phyloP scores from a whole-genome alignment of 2,797 vertebrate species.

The Cynopterus sphinx region DNA sequence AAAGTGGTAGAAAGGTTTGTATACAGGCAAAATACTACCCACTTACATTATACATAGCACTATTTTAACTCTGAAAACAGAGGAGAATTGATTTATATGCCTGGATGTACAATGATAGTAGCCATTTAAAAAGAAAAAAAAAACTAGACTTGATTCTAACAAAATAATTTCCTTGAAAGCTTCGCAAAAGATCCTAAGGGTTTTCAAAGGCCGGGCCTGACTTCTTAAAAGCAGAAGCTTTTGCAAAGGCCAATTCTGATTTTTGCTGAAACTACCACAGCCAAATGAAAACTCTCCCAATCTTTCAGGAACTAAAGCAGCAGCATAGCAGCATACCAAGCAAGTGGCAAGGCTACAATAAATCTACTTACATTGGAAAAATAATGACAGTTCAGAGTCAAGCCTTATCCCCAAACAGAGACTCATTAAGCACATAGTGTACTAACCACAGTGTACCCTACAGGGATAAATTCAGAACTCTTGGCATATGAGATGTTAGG shows the following conservation, averaged over 20 bases:
- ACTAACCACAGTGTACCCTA: conserved; percentile 56
- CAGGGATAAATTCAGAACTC: conserved; percentile 63
- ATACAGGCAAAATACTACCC: neutral
- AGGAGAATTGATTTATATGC: neutral
- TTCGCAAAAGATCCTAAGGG: conserved; percentile 32
- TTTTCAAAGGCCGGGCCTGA: conserved; percentile 31
- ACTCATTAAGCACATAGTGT: conserved; percentile 62
- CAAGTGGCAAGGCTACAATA: neutral
- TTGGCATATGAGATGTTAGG: conserved; percentile 56
- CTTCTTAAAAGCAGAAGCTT: conserved; percentile 58
- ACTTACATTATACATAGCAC: neutral
- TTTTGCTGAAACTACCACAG: conserved; percentile 62
- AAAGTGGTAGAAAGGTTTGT: neutral
- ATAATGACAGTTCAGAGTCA: conserved; percentile 41
- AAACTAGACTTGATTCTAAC: conserved; percentile 23
- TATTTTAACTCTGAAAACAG: conserved; percentile 28
- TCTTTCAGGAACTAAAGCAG: conserved; percentile 54
- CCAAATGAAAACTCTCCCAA: conserved; percentile 47
- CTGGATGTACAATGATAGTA: neutral
- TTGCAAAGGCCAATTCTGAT: conserved; percentile 49
- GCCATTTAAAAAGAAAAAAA: neutral
- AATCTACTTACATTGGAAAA: conserved; percentile 54
- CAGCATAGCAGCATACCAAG: neutral
- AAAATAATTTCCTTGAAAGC: conserved; percentile 44
- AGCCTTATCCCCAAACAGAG: conserved; percentile 54